These are phyloP conservation scores for Sogatella furcifera DNA, from an alignment of 1,140 invertebrate species.

Conservation along the genomic window DNA sequence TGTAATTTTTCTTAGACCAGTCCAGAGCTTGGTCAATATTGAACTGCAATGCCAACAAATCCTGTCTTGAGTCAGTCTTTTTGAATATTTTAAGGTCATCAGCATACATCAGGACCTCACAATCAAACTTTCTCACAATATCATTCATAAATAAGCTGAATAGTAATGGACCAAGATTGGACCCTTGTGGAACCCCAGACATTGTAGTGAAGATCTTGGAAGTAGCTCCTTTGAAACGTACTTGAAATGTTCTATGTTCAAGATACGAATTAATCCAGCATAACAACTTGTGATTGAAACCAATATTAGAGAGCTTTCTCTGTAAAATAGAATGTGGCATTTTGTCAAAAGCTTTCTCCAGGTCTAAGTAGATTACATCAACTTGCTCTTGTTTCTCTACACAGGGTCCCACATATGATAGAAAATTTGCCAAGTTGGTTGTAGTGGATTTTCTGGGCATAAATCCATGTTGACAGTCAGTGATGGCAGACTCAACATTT, in stretches of 20 bases:
- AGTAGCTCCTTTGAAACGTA: background rate
- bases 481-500: background rate
- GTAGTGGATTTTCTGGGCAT: background rate
- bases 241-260: background rate
- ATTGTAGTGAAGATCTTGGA: too few relatives aligned
- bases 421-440: background rate
- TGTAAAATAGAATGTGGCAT: background rate
- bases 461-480: background rate
- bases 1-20: background rate
- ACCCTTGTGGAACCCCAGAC: too few relatives aligned
- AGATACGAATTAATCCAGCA: background rate
- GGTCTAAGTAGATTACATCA: background rate
- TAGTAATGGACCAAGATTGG: too few relatives aligned
- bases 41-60: background rate
- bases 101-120: too few relatives aligned
- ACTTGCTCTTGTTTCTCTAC: background rate
- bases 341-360: background rate
- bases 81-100: too few relatives aligned
- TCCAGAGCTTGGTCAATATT: background rate
- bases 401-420: background rate
- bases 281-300: background rate
- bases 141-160: too few relatives aligned
- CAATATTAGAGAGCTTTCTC: background rate
- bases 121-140: too few relatives aligned
- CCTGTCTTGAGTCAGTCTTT: too few relatives aligned